Base-by-base conservation (phyloP, 2,113 vertebrate species). In the Ornithorhynchus anatinus region DNA sequence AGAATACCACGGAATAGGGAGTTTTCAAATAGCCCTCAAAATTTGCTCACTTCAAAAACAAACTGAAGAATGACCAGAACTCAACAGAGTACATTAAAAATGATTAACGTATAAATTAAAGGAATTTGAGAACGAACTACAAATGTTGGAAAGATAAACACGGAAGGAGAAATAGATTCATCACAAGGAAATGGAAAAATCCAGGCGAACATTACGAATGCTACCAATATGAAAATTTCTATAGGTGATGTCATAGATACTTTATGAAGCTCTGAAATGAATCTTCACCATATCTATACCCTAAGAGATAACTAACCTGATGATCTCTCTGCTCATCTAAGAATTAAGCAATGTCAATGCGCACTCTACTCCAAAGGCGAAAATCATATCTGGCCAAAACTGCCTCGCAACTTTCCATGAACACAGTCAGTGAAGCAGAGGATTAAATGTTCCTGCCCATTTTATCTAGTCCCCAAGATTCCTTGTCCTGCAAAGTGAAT, bases 401-500 rank as follows among this genome's bases (percentile, higher is more conserved):
- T 87, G 81, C 79, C 79, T 82, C 75, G 70, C 42, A 82, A 86
- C 79, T 82, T 69, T 79, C 75, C 66, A 85, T 79, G 75, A 69
- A 85, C 71, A 82, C 48, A 81, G 72, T 85, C 75, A 79, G 65
- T 81, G 75, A 77, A 81, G 51, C 62, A 75, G 56, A 79, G 59
- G 62, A 72, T 79, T 75, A 84, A 79, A 81, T 84, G 69, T 59
- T 81, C 75, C 82, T 83, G 82, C 47, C 77, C 77, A 87, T 81
- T 80, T 79, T 79, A 87, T 83, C 85, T 83, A 83, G 77, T 81
- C 69, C 75, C 69, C 72, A 87, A 79, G 77, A 87, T 59, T 79
- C n/a, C n/a, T n/a, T 23, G 42, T 81, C 69, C 80, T 87, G 69
- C 52, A 81, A 87, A 84, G 77, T 87, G 69, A 85, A 81, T 84